Conservation (phyloP, 2,888 invertebrate genomes). For the Nymphalis polychloros region DNA sequence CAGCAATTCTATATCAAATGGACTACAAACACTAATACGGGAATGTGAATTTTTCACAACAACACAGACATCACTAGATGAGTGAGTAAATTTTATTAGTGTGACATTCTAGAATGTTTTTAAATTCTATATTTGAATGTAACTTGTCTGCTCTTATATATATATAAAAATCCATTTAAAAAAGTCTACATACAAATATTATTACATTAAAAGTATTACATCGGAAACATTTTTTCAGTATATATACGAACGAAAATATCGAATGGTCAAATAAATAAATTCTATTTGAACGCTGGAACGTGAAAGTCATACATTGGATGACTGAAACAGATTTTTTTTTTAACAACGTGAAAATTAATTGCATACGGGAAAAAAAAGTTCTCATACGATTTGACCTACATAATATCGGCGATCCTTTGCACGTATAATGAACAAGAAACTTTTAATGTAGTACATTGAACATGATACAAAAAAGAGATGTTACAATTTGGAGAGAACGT, state of each 20-base stretch:
- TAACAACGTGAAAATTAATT: not conserved
- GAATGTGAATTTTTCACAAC: no score
- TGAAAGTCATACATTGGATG: not conserved
- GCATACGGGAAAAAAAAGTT: not conserved
- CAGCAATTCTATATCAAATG: no score
- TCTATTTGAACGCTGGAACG: not conserved
- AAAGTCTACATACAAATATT: not conserved
- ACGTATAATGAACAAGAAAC: not conserved
- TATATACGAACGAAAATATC: not conserved
- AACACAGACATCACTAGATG: no score
- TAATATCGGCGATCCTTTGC: not conserved
- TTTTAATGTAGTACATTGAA: not conserved
- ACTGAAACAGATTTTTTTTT: slow-evolving; percentile 2
- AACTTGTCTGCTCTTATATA: not conserved
- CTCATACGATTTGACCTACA: not conserved
- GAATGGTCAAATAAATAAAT: slow-evolving; percentile 4
- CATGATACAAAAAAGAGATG: no score
- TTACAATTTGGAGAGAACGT: no score
- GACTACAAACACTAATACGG: no score
- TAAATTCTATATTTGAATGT: no score
- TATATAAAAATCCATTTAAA: not conserved
- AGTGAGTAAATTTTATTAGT: no score
- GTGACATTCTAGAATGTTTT: no score
- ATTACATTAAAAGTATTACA: slow-evolving; percentile 1
- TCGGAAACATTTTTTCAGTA: not conserved